Evolutionary conservation across 2,113 vertebrate species (phyloP), one percentile per base, ranked within the genome.

Genomic region (Melanotaenia duboulayi): DNA sequence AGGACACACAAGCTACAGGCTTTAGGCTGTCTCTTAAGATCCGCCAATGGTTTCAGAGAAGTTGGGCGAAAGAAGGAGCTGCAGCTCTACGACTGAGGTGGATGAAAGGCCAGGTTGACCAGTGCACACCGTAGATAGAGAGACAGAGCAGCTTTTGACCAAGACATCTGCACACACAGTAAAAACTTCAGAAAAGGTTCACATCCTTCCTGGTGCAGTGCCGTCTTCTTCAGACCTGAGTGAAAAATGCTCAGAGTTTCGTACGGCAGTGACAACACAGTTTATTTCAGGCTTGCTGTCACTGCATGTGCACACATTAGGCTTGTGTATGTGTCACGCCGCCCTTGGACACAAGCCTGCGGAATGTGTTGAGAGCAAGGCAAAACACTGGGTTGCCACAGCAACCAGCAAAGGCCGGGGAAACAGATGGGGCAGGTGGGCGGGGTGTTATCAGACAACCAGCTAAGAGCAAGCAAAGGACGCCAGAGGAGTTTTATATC

Each of bases 351-450:
- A 90, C 67, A 40, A 75, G 85, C 81, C 87, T 84, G 82, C 12
- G 78, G 90, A 93, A 93, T 93, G 90, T 92, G 85, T 89, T 86
- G 84, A 77, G 82, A 91, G 78, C 65, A 74, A 91, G 90, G 79
- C 88, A 90, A 92, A 93, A 93, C 87, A 93, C 76, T 25, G 64
- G 57, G 92, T 94, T 86, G 74, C 88, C 89, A 92, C 89, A 86
- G 92, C 88, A 93, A 94, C 92, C 66, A 66, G 57, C 65, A 42
- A 80, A 78, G 77, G 70, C 55, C 39, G 19, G 46, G 37, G 82
- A 59, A 67, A 73, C 79, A 83, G 58, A 73, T 80, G 54, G 74
- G 65, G 59, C 14, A 50, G 74, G 65, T 61, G 64, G 73, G 73
- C 22, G 73, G 49, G 64, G 61, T 4, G 75, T 57, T 54, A 77